phyloP scores from a whole-genome alignment of 2,888 invertebrate species.

The Hyposoter didymator region DNA sequence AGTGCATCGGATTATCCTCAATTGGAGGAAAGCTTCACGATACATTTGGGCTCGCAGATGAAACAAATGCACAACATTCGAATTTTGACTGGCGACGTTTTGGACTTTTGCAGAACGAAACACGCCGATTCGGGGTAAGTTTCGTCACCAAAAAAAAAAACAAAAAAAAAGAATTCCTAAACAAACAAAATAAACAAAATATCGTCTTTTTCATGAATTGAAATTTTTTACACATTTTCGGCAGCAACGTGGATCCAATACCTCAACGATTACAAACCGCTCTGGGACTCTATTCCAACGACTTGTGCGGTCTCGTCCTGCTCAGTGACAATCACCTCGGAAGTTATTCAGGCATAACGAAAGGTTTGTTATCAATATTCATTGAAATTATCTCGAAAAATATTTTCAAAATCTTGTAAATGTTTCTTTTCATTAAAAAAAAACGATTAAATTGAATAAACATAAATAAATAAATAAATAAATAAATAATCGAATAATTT shows the following conservation, averaged over 20 bases:
- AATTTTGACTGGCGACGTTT: constrained; percentile 93
- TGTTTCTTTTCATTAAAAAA: neutral
- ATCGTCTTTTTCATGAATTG: constrained; percentile 1
- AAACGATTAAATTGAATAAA: too few species aligned
- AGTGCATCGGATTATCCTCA: constrained; percentile 80
- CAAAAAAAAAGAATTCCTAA: neutral
- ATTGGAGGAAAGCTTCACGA: constrained; percentile 98
- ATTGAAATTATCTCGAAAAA: neutral
- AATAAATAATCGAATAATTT: constrained; percentile 6
- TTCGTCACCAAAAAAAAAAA: neutral
- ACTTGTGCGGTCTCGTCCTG: constrained; percentile 94
- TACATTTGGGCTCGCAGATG: constrained; percentile 98
- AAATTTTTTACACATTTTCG: neutral
- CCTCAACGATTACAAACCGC: constrained; percentile 96
- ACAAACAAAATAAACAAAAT: neutral
- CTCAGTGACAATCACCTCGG: constrained; percentile 89
- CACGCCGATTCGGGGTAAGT: constrained; percentile 83
- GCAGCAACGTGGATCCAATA: constrained; percentile 86
- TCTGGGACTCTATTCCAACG: constrained; percentile 96
- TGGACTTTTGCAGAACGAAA: constrained; percentile 90
- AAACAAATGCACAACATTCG: constrained; percentile 99
- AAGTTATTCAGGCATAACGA: constrained; percentile 87
- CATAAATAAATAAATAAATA: neutral
- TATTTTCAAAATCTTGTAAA: neutral
- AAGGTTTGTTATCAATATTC: constrained; percentile 83